phyloP scores from a whole-genome alignment of 2,113 vertebrate genomes.

The Petrocephalus microphthalmus region DNA sequence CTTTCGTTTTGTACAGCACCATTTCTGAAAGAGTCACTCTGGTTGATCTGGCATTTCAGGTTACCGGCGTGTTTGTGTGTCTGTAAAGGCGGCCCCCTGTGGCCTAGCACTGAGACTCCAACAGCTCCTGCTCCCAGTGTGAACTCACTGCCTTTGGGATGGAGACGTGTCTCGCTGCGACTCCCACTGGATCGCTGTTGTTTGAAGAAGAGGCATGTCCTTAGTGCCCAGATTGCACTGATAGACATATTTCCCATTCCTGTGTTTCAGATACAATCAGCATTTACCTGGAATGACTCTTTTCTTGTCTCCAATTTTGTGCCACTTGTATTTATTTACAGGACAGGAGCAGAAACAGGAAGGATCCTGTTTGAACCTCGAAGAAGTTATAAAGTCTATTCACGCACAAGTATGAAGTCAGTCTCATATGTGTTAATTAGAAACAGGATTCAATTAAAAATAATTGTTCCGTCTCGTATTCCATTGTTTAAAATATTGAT shows the following conservation, averaged over 20 bases:
- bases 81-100: background rate
- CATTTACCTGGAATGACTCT: background rate
- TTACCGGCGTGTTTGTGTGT: background rate
- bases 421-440: background rate
- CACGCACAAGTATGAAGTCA: background rate
- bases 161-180: background rate
- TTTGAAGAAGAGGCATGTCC: background rate
- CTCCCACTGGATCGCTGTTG: background rate
- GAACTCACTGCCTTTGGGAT: background rate
- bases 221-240: background rate
- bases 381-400: background rate
- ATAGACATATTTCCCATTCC: background rate
- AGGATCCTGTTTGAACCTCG: background rate
- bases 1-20: background rate
- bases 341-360: background rate
- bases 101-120: background rate
- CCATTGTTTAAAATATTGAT: background rate
- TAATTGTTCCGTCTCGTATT: background rate
- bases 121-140: background rate
- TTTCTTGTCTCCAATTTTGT: background rate
- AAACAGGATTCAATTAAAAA: background rate
- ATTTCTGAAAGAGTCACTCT: background rate
- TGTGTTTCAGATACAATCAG: background rate
- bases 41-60: background rate
- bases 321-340: background rate